phyloP scores from a whole-genome alignment of 1,140 invertebrate species.

The Saccostrea cuccullata region DNA sequence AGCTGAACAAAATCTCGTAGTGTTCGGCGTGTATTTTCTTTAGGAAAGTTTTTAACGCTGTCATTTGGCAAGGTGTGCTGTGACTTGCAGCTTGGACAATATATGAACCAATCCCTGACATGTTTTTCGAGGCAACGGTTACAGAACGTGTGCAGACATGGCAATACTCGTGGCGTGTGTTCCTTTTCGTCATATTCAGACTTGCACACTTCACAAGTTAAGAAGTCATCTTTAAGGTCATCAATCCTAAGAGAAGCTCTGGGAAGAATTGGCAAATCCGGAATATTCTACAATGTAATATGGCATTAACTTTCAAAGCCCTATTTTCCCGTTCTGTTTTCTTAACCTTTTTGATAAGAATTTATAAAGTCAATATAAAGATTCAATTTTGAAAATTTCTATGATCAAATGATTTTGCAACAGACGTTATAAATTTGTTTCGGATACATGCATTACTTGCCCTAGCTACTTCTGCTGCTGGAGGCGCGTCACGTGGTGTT shows the following conservation, averaged over 20 bases:
- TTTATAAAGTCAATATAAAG: no score
- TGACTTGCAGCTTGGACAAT: slow-evolving; percentile 43
- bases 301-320: no score
- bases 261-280: not conserved
- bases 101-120: slow-evolving; percentile 15
- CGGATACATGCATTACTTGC: not conserved
- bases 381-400: no score
- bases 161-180: slow-evolving; percentile 40
- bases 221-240: slow-evolving; percentile 48
- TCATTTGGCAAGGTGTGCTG: slow-evolving; percentile 41
- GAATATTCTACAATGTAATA: not conserved
- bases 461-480: not conserved
- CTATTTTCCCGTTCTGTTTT: no score
- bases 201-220: slow-evolving; percentile 47
- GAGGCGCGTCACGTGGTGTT: not conserved
- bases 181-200: slow-evolving; percentile 43
- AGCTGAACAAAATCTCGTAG: slow-evolving; percentile 42
- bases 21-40: slow-evolving; percentile 45
- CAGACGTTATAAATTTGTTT: no score
- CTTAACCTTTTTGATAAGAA: no score
- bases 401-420: no score
- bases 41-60: slow-evolving; percentile 24
- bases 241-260: slow-evolving; percentile 29
- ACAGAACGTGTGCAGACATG: slow-evolving; percentile 49
- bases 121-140: slow-evolving; percentile 45